Percentiles rank a stretch among this genome's conserved stretches.
phyloP scores from a whole-genome alignment of 2,113 vertebrate genomes.

The Sinocyclocheilus anophthalmus region DNA sequence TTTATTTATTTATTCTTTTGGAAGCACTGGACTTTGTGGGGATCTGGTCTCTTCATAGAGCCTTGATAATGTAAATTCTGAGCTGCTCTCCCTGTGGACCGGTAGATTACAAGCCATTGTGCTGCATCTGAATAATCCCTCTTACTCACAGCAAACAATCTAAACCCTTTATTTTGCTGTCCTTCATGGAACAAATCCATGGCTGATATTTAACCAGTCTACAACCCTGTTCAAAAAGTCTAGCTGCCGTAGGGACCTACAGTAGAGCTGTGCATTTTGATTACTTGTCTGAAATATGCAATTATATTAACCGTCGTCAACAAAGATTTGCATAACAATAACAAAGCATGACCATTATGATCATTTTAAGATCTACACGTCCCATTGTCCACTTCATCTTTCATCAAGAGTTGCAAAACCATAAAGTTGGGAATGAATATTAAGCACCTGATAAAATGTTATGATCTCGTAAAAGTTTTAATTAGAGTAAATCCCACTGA shows the following conservation, averaged over 20 bases:
- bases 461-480: slow-evolving; percentile 48
- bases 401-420: slow-evolving; percentile 3
- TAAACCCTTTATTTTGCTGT: slow-evolving; percentile 70
- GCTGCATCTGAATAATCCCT: slow-evolving; percentile 76
- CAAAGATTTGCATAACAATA: neutral
- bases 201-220: slow-evolving; percentile 76
- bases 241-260: slow-evolving; percentile 58
- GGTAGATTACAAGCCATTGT: slow-evolving; percentile 79
- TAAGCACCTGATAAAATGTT: slow-evolving; percentile 45
- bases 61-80: slow-evolving; percentile 65
- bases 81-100: slow-evolving; percentile 71
- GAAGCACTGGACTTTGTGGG: slow-evolving; percentile 65
- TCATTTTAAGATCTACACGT: neutral
- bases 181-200: slow-evolving; percentile 74
- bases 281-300: slow-evolving; percentile 16
- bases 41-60: slow-evolving; percentile 64
- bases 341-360: neutral
- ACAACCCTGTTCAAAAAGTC: slow-evolving; percentile 66
- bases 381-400: neutral
- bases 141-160: slow-evolving; percentile 69
- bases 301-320: neutral
- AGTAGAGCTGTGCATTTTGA: slow-evolving; percentile 17
- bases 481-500: slow-evolving; percentile 58
- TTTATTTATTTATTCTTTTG: slow-evolving; percentile 50
- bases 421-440: slow-evolving; percentile 38